phyloP scores from a whole-genome alignment of 2,888 invertebrate species.

The Yponomeuta plumbellus region DNA sequence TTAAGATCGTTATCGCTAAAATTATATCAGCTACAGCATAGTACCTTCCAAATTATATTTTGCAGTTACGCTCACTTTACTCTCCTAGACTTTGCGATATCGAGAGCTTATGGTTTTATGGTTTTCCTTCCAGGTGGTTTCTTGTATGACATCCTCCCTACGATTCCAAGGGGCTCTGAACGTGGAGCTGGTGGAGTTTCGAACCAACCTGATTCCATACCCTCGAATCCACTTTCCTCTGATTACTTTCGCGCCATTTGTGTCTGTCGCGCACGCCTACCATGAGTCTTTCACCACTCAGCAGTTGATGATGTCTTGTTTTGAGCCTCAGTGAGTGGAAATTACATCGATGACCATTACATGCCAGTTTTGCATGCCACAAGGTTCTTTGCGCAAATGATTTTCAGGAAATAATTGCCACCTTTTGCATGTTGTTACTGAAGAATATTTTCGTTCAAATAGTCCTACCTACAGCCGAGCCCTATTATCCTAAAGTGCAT shows the following conservation, averaged over 20 bases:
- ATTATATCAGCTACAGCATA: too few species aligned
- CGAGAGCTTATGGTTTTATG: background rate
- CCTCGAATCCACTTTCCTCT: conserved; percentile 92
- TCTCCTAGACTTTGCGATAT: too few species aligned
- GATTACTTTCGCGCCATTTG: conserved; percentile 83
- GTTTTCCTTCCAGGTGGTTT: conserved; percentile 71
- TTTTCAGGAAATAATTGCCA: too few species aligned
- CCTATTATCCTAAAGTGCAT: too few species aligned
- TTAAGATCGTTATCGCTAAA: too few species aligned
- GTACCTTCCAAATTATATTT: too few species aligned
- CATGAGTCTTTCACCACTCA: conserved; percentile 80
- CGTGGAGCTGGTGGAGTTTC: conserved; percentile 83
- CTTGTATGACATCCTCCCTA: conserved; percentile 82
- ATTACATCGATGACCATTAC: background rate
- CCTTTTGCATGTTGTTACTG: too few species aligned
- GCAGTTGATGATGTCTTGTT: conserved; percentile 87
- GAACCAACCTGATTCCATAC: conserved; percentile 89
- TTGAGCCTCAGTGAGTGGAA: conserved; percentile 75
- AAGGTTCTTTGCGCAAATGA: too few species aligned
- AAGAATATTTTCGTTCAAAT: too few species aligned
- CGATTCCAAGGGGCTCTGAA: conserved; percentile 81
- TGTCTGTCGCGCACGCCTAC: conserved; percentile 78
- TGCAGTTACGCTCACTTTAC: too few species aligned
- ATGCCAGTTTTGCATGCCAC: too few species aligned
- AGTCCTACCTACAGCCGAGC: too few species aligned